phyloP scores from a whole-genome alignment of 1,140 invertebrate species.

The Drosophila nigromelanica region DNA sequence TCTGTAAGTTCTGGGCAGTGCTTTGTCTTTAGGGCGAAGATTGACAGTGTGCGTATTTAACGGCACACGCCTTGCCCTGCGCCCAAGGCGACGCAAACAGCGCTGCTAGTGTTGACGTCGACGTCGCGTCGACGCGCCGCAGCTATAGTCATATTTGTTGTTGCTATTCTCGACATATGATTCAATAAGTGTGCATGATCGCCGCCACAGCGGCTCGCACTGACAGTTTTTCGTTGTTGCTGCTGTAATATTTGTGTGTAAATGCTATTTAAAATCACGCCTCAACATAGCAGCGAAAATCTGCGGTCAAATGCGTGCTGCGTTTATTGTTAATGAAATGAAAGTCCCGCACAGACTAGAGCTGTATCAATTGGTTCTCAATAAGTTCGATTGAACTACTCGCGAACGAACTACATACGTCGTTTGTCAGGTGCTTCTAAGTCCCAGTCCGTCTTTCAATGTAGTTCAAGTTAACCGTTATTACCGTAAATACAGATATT shows the following conservation, averaged over 20 bases:
- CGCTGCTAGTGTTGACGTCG: constrained; percentile 48
- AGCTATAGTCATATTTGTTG: constrained; percentile 65
- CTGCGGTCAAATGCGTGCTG: constrained; percentile 11
- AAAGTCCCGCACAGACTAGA: constrained; percentile 18
- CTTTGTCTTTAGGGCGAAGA: background rate
- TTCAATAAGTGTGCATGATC: constrained; percentile 74
- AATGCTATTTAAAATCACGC: constrained; percentile 58
- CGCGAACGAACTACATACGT: too few species aligned
- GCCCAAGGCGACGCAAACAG: constrained; percentile 49
- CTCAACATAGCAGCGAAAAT: constrained; percentile 17
- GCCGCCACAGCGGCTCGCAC: constrained; percentile 29
- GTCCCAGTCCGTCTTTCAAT: too few species aligned
- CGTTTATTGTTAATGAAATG: constrained; percentile 42
- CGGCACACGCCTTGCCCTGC: constrained; percentile 36
- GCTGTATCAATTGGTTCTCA: too few species aligned
- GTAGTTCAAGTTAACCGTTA: too few species aligned
- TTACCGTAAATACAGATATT: too few species aligned
- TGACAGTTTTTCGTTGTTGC: constrained; percentile 42
- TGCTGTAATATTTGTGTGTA: constrained; percentile 69
- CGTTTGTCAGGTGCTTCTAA: too few species aligned
- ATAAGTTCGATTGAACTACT: too few species aligned
- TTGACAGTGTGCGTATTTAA: constrained; percentile 10
- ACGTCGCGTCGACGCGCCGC: constrained; percentile 13
- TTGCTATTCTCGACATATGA: constrained; percentile 84
- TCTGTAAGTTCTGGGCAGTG: background rate